A percentile compares a stretch with the other conserved stretches of the same genome.
phyloP scores from a whole-genome alignment of 2,888 invertebrate genomes.

The Hoplodrina ambigua region DNA sequence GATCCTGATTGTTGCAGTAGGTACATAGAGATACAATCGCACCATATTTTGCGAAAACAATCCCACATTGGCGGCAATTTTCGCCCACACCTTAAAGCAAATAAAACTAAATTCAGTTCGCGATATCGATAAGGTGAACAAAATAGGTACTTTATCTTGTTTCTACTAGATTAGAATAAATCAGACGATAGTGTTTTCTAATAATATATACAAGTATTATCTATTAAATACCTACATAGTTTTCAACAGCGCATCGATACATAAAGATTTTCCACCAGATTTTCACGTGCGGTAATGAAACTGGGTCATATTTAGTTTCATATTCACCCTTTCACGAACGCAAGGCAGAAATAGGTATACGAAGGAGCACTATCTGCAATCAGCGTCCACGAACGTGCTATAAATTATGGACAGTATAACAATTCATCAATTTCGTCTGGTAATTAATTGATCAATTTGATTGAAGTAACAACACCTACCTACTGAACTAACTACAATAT shows the following conservation, averaged over 20 bases:
- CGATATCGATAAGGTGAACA: conserved; percentile 40
- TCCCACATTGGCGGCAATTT: conserved; percentile 8
- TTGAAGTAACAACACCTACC: background rate
- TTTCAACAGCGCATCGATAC: background rate
- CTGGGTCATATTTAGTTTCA: background rate
- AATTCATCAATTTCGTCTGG: no score
- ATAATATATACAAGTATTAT: background rate
- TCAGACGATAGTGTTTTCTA: background rate
- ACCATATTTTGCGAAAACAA: conserved; percentile 22
- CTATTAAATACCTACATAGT: background rate
- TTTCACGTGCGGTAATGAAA: background rate
- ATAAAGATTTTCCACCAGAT: background rate
- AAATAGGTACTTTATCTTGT: conserved; percentile 18
- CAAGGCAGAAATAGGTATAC: background rate
- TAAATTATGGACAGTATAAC: no score
- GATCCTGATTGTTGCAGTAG: conserved; percentile 3
- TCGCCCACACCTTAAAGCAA: conserved; percentile 34
- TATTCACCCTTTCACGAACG: background rate
- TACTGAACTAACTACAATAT: background rate
- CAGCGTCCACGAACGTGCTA: background rate
- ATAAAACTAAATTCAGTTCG: conserved; percentile 17
- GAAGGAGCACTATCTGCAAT: background rate
- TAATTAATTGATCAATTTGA: background rate
- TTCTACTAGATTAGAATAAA: conserved; percentile 25
- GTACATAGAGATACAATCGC: background rate